Evolutionary conservation across 1,140 invertebrate genomes (phyloP).

Genomic region (Scaptomyza pallida): DNA sequence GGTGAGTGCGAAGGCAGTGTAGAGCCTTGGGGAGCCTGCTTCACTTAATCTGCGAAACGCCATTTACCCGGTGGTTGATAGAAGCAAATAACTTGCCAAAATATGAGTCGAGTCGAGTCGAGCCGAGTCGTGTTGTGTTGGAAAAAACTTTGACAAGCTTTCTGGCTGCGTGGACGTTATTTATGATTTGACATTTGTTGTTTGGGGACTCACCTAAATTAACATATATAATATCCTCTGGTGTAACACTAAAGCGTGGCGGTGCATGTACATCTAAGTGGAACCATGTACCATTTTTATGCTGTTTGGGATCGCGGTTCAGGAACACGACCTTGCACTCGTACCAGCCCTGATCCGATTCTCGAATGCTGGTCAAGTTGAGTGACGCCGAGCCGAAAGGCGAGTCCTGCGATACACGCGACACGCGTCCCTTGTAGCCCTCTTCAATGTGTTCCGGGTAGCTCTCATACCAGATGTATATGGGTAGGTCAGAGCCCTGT

Average conservation of each 20-base stretch:
- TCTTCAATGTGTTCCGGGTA: slow-evolving; percentile 97
- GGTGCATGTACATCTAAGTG: slow-evolving; percentile 97
- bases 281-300: slow-evolving; percentile 98
- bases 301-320: slow-evolving; percentile 94
- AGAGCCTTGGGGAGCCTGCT: slow-evolving; percentile 12
- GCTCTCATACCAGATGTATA: slow-evolving; percentile 98
- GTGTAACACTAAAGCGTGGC: slow-evolving; percentile 95
- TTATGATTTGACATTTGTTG: slow-evolving; percentile 40
- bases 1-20: neutral
- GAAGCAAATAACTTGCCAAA: slow-evolving; percentile 43
- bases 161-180: slow-evolving; percentile 15
- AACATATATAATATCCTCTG: slow-evolving; percentile 97
- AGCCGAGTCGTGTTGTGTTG: neutral
- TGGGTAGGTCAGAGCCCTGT: slow-evolving; percentile 95
- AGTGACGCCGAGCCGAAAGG: slow-evolving; percentile 95
- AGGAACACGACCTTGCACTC: slow-evolving; percentile 98
- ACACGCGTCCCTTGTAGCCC: slow-evolving; percentile 95
- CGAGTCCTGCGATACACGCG: slow-evolving; percentile 92
- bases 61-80: slow-evolving; percentile 32
- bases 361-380: slow-evolving; percentile 95
- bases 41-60: slow-evolving; percentile 63
- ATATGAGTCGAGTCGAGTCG: slow-evolving; percentile 32
- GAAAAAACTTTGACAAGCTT: slow-evolving; percentile 29
- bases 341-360: slow-evolving; percentile 98
- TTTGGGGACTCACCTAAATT: slow-evolving; percentile 88